These are phyloP conservation scores for Donacobius atricapilla DNA, from an alignment of 2,113 vertebrate genomes.

Conservation along the genomic window DNA sequence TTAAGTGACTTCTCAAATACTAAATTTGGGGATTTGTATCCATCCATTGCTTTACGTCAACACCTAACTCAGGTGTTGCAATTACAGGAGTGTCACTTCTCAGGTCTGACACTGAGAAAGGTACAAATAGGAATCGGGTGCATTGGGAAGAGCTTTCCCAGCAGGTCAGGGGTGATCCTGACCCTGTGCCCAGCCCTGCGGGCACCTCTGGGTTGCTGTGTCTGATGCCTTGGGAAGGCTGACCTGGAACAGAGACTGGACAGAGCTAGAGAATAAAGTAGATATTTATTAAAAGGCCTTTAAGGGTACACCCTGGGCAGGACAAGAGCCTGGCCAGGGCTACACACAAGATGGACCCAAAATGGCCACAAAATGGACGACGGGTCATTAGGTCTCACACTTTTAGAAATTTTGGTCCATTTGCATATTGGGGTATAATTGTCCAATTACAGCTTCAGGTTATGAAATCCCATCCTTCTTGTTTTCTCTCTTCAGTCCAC, in stretches of 20 bases:
- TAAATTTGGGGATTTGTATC: not conserved
- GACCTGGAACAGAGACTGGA: not conserved
- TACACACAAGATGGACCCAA: not conserved
- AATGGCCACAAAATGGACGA: not conserved
- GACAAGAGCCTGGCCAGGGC: not conserved
- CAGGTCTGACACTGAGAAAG: not conserved
- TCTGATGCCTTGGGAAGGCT: not conserved
- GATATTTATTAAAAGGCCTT: not conserved
- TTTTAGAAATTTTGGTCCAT: not conserved
- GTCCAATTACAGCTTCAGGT: not conserved
- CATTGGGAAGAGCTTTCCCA: rapidly evolving
- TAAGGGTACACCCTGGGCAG: not conserved
- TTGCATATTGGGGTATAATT: not conserved
- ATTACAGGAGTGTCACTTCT: not conserved
- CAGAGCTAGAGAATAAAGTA: not conserved
- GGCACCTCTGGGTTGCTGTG: not conserved
- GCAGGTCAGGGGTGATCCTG: not conserved
- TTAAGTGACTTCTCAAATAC: not conserved
- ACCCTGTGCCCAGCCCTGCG: not conserved
- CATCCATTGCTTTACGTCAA: not conserved
- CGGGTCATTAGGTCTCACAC: rapidly evolving
- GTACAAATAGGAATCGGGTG: not conserved
- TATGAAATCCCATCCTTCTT: not conserved
- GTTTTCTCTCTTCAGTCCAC: not conserved
- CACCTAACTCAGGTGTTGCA: not conserved